Evolutionary conservation across 1,140 invertebrate genomes (phyloP).

Genomic region (Bradysia coprophila): DNA sequence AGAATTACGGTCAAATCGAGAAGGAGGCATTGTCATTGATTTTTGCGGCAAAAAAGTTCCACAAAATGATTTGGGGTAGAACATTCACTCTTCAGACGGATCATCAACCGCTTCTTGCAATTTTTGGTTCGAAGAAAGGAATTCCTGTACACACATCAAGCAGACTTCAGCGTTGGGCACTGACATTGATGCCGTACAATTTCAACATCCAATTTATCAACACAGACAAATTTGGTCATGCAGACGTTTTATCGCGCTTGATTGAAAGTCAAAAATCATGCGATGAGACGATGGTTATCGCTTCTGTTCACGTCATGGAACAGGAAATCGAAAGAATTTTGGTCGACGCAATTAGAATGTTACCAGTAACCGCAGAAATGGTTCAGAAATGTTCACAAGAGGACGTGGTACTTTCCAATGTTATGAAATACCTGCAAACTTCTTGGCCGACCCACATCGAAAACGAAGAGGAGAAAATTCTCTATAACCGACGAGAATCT

Average conservation of each 20-base stretch:
- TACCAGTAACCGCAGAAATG: not conserved
- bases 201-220: slow-evolving; percentile 12
- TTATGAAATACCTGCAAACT: not conserved
- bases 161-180: slow-evolving; percentile 17
- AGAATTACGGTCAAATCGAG: slow-evolving; percentile 30
- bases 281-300: not conserved
- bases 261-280: slow-evolving; percentile 2
- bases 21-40: slow-evolving; percentile 30
- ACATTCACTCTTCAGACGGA: slow-evolving; percentile 26
- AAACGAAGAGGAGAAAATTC: slow-evolving; percentile 1
- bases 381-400: not conserved
- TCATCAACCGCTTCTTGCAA: slow-evolving; percentile 24
- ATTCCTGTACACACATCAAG: slow-evolving; percentile 12
- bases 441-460: not conserved
- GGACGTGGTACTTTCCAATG: not conserved
- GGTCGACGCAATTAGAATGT: too few species aligned
- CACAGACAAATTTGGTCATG: slow-evolving; percentile 10
- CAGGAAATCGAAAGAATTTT: too few species aligned
- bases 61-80: slow-evolving; percentile 28
- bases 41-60: slow-evolving; percentile 27
- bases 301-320: not conserved
- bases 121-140: slow-evolving; percentile 21
- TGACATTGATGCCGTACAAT: slow-evolving; percentile 11
- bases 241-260: slow-evolving; percentile 14
- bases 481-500: not conserved